Evolutionary conservation across 2,797 vertebrate genomes (phyloP), one percentile per base, ranked within the genome.

Genomic region (Rhynchonycteris naso): DNA sequence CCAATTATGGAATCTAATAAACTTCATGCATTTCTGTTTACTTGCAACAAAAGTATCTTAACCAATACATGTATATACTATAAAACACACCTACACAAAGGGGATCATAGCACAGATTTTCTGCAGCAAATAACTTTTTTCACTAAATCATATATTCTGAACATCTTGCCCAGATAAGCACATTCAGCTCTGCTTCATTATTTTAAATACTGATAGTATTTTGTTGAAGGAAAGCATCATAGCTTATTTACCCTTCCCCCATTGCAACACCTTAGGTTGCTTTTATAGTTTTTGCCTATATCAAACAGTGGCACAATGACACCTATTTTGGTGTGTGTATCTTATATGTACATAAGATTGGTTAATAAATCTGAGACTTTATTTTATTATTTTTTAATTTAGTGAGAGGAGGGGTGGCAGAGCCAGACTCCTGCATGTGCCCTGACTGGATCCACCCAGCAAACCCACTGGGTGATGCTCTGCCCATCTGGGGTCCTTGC

Each of bases 81-180:
- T 63, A 88, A 88, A 69, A 72, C 18, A 74, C 21, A 28, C 47
- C 82, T 26, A 71, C 13, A n/a, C 72, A 84, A 66, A 81, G 24
- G 63, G 24, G 9, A 52, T 78, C 15, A 30, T 50, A 84, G 26
- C 15, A 56, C 26, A 52, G 26, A 68, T 47, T 52, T 4, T 75
- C 19, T 68, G 59, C 11, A 8, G 7, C 33, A 88, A 91, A 86
- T 83, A 43, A 47, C 59, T 50, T 91, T 88, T 89, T 86, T 47
- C n/a, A 86, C 33, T 38, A 84, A 92, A 38, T 61, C 75, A 30
- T 24, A 24, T 66, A 52, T 75, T 26, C 13, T 79, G 80, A 83
- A 71, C 50, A 56, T 76, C 30, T 90, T 96, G 86, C 63, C 76
- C 81, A 87, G 30, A 2, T 83, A 93, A 90, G 38, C 19, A 76